Percentiles rank a stretch among this genome's conserved stretches.
phyloP scores from a whole-genome alignment of 2,888 invertebrate genomes.

The Phortica magna region DNA sequence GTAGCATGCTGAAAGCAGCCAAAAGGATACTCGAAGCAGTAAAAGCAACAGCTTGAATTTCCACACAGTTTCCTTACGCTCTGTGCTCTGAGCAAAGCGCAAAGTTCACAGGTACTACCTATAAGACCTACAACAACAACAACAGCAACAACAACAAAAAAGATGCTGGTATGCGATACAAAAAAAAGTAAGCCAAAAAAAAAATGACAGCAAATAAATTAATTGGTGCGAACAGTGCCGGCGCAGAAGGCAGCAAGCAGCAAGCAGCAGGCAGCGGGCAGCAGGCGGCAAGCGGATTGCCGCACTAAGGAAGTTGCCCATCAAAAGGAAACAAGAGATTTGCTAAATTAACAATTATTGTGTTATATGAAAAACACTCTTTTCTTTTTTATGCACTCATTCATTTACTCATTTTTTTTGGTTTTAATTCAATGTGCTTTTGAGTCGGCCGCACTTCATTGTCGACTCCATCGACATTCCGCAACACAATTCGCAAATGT shows the following conservation, averaged over 20 bases:
- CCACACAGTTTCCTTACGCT: background rate
- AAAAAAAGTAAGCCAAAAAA: background rate
- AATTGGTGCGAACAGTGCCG: background rate
- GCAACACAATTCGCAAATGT: background rate
- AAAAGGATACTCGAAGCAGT: constrained; percentile 23
- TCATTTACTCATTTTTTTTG: background rate
- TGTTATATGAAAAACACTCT: constrained; percentile 17
- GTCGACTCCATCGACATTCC: background rate
- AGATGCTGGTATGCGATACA: constrained; percentile 8
- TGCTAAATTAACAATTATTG: constrained; percentile 26
- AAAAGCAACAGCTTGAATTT: constrained; percentile 28
- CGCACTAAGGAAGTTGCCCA: constrained; percentile 9
- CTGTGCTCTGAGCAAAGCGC: constrained; percentile 4
- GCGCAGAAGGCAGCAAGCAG: background rate
- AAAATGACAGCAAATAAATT: background rate
- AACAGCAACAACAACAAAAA: background rate
- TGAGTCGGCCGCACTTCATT: too few species aligned
- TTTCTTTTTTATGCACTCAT: background rate
- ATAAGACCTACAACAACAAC: background rate
- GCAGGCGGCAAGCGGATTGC: background rate
- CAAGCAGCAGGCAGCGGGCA: too few species aligned
- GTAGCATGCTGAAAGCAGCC: constrained; percentile 26
- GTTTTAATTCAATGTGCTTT: background rate
- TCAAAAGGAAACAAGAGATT: constrained; percentile 4
- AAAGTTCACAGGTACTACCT: constrained; percentile 11